These are phyloP conservation scores for Tipula helvola DNA, from an alignment of 2,888 invertebrate genomes.

Conservation along the genomic window DNA sequence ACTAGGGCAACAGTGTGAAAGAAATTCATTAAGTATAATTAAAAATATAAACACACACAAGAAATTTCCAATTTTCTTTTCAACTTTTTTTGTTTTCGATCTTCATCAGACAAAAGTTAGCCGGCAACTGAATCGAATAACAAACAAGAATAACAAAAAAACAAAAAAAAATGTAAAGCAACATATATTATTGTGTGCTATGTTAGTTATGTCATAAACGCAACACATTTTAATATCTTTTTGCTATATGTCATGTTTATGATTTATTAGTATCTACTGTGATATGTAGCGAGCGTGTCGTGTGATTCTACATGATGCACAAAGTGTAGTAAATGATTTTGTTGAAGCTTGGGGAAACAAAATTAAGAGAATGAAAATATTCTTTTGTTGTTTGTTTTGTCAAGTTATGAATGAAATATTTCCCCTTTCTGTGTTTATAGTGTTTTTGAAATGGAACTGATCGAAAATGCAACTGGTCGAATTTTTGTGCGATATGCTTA, in stretches of 20 bases:
- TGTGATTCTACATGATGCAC: background rate
- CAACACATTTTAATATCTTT: background rate
- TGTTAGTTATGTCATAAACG: background rate
- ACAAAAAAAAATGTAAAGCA: background rate
- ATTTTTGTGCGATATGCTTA: no score
- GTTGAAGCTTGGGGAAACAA: background rate
- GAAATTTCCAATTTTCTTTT: background rate
- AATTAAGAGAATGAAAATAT: background rate
- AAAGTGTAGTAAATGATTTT: background rate
- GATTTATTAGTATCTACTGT: background rate
- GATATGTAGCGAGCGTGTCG: background rate
- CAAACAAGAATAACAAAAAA: background rate
- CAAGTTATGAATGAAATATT: background rate
- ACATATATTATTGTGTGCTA: background rate
- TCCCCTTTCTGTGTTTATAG: background rate
- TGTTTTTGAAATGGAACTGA: background rate
- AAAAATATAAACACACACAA: background rate
- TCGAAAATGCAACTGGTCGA: no score
- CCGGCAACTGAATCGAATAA: background rate
- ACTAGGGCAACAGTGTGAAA: background rate
- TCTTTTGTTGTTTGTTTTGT: background rate
- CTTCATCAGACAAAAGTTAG: constrained; percentile 4
- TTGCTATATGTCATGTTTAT: background rate
- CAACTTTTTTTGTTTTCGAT: background rate
- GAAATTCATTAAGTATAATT: no score